A percentile compares a stretch with the other conserved stretches of the same genome.
These are phyloP conservation scores for Melangyna quadrimaculata DNA, from an alignment of 2,888 invertebrate species.

Conservation along the genomic window DNA sequence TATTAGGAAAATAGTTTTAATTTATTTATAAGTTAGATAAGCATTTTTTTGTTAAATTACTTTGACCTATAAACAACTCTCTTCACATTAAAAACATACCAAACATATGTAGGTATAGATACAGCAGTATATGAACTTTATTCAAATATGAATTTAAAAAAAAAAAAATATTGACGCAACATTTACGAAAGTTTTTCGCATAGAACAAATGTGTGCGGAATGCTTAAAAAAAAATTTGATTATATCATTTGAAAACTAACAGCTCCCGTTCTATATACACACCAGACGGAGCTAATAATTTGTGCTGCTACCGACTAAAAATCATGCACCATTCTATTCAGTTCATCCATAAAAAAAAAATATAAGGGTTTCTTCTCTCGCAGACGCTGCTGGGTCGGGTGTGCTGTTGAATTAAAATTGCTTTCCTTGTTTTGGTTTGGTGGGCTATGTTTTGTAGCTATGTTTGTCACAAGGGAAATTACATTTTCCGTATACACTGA, in stretches of 20 bases:
- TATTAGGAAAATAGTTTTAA: too few relatives aligned
- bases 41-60: too few relatives aligned
- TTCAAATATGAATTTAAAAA: conserved; percentile 47
- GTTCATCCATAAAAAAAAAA: conserved; percentile 1
- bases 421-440: conserved; percentile 35
- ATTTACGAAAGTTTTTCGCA: conserved; percentile 30
- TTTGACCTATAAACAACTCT: too few relatives aligned
- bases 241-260: conserved; percentile 54
- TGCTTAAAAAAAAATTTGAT: conserved; percentile 7
- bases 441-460: neutral
- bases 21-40: too few relatives aligned
- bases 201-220: neutral
- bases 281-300: conserved; percentile 57
- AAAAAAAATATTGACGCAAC: neutral
- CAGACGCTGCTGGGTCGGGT: conserved; percentile 23
- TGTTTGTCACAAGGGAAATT: conserved; percentile 22
- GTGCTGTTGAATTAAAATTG: conserved; percentile 41
- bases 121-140: conserved; percentile 42
- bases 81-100: neutral
- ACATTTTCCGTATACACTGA: conserved; percentile 39
- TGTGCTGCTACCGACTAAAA: conserved; percentile 18
- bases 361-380: conserved; percentile 16
- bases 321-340: conserved; percentile 12
- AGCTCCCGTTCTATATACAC: conserved; percentile 26
- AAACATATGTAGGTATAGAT: too few relatives aligned